These are phyloP conservation scores for Papilio xuthus DNA, from an alignment of 1,140 invertebrate species.

Conservation along the genomic window DNA sequence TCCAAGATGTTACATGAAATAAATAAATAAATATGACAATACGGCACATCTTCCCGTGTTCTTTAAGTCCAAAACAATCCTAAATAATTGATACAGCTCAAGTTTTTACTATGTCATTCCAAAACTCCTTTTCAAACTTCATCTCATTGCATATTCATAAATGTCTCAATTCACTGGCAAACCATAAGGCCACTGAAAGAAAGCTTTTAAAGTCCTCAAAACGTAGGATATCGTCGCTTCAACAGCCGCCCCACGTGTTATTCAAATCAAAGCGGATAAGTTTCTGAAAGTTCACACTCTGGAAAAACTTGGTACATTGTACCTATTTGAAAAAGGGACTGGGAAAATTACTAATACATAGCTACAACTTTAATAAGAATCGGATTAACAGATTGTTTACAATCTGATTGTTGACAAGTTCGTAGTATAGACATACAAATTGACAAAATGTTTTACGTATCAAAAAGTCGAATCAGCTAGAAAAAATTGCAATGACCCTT, in stretches of 20 bases:
- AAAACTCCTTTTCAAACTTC: not conserved
- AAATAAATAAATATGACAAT: not conserved
- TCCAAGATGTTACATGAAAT: too few species aligned
- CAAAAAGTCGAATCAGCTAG: too few species aligned
- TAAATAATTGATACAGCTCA: not conserved
- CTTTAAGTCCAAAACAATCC: not conserved
- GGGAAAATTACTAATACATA: not conserved
- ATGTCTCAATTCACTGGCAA: conserved; percentile 30
- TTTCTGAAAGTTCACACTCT: conserved; percentile 46
- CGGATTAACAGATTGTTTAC: too few species aligned
- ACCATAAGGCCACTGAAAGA: conserved; percentile 15
- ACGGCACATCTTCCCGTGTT: not conserved
- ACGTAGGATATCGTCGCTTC: conserved; percentile 42
- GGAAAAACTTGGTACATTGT: conserved; percentile 24
- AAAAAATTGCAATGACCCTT: too few species aligned
- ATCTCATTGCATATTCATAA: conserved; percentile 35
- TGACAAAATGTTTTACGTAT: too few species aligned
- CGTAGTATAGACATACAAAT: too few species aligned
- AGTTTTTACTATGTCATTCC: not conserved
- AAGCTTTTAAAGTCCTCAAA: conserved; percentile 33
- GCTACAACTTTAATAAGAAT: too few species aligned
- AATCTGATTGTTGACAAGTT: too few species aligned
- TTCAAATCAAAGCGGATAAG: conserved; percentile 50
- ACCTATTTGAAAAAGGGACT: not conserved
- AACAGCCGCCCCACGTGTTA: conserved; percentile 49